phyloP scores from a whole-genome alignment of 53 echinoderm and acorn worm species.

The Holothuria leucospilota region DNA sequence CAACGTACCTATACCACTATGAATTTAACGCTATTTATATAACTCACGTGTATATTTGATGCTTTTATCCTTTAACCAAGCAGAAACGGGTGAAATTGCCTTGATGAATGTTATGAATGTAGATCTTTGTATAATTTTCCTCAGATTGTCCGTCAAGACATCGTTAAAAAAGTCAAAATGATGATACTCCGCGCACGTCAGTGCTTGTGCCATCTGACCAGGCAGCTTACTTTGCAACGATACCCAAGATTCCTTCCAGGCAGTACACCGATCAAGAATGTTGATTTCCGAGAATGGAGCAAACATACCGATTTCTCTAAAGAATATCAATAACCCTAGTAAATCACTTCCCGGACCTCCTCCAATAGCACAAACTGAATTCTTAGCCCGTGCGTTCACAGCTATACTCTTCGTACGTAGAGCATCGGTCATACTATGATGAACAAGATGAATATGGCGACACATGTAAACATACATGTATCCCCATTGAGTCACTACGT shows the following conservation, averaged over 20 bases:
- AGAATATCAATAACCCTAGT: conserved; percentile 33
- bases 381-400: neutral
- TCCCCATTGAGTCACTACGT: conserved; percentile 34
- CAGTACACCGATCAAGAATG: conserved; percentile 22
- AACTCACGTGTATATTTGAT: too few relatives aligned
- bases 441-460: conserved; percentile 33
- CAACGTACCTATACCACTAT: too few relatives aligned
- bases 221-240: conserved; percentile 16
- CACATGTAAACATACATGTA: conserved; percentile 46
- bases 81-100: conserved; percentile 31
- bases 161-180: conserved; percentile 40
- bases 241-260: conserved; percentile 32
- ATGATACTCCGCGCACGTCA: neutral
- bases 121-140: neutral
- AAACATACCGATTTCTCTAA: conserved; percentile 8
- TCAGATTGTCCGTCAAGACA: neutral
- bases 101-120: conserved; percentile 38
- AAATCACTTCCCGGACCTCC: conserved; percentile 36
- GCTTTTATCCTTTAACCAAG: conserved; percentile 12
- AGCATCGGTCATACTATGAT: conserved; percentile 21
- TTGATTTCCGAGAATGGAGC: conserved; percentile 33
- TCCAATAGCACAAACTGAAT: conserved; percentile 19
- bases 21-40: too few relatives aligned
- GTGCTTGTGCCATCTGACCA: neutral
- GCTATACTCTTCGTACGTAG: neutral